Evolutionary conservation across 2,888 invertebrate species (phyloP), one percentile per base, ranked within the genome.

Genomic region (Eupithecia subumbrata): DNA sequence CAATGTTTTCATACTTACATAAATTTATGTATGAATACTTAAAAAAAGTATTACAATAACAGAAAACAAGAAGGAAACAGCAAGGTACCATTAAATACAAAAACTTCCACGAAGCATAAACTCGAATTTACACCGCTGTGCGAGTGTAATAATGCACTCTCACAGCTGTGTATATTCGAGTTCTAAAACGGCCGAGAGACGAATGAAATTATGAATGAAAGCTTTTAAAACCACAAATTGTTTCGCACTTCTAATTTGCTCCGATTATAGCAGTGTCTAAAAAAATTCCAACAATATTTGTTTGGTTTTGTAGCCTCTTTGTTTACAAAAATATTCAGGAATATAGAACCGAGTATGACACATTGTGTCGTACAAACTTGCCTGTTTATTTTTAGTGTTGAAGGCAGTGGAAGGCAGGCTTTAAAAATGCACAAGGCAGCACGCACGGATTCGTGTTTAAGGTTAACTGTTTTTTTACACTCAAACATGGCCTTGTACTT

Each of bases 401-500:
- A 66, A 37, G n/a, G 66, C 37, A 67, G n/a, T 22, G 40, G 66
- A 40, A 12, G 14, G 40, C n/a, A 40, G 40, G 18, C n/a, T 66
- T 66, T 66, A 66, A 37, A 70, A 71, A 60, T 74, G 48, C 18
- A 48, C 69, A 40, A 67, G 56, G 71, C 77, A 77, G 71, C 77
- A 77, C 73, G 71, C 74, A 73, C 48, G 60, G 73, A 64, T 72
- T 75, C 77, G 75, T 75, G 73, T 71, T 73, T 69, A 56, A 64
- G 75, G 73, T 68, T 68, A 77, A 71, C 63, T 60, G 30, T 71
- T 76, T 78, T 56, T 75, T 77, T 80, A 67, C 56, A 68, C 22
- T 45, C 45, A 76, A 72, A 74, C 63, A 43, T 76, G 78, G 80
- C 81, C 80, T 81, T 80, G 80, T 72, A 70, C 43, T 25, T 70